A percentile compares a stretch with the other conserved stretches of the same genome.
Conservation (phyloP, 1,140 invertebrate genomes). For the Heliothis virescens region DNA sequence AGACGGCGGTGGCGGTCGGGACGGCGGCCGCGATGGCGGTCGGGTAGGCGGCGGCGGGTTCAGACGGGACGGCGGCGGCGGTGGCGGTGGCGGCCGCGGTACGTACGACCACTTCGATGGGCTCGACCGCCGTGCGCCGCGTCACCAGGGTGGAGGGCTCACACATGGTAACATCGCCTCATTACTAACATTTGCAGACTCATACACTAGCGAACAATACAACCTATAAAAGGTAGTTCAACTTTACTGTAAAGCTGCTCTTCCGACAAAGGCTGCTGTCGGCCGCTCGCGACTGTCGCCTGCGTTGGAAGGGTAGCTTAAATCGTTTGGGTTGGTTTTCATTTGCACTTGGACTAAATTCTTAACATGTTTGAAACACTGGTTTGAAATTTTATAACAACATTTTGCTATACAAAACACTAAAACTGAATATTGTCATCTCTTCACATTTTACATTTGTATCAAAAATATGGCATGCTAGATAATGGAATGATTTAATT, state of each 20-base stretch:
- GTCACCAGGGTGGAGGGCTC: constrained; percentile 81
- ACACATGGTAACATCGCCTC: constrained; percentile 76
- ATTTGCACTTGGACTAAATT: not conserved
- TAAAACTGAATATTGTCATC: no score
- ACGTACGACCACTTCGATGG: constrained; percentile 81
- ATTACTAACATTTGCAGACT: constrained; percentile 42
- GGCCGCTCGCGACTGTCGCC: no score
- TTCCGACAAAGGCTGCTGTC: no score
- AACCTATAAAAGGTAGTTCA: not conserved
- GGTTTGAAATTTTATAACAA: not conserved
- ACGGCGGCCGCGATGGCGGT: constrained; percentile 64
- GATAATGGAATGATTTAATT: no score
- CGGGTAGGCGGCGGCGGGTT: constrained; percentile 75
- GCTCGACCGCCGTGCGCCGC: constrained; percentile 69
- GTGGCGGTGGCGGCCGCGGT: constrained; percentile 71
- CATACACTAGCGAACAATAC: not conserved
- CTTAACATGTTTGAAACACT: not conserved
- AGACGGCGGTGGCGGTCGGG: constrained; percentile 79
- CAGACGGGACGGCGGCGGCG: constrained; percentile 66
- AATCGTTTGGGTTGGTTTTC: no score
- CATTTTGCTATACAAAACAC: no score
- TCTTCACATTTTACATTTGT: not conserved
- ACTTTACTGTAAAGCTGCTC: not conserved
- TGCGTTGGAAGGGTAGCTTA: no score
- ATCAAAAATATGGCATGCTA: no score